Percentiles rank a stretch among this genome's conserved stretches.
Evolutionary conservation across 2,888 invertebrate species (phyloP).

Genomic region (Strigamia crassipes): DNA sequence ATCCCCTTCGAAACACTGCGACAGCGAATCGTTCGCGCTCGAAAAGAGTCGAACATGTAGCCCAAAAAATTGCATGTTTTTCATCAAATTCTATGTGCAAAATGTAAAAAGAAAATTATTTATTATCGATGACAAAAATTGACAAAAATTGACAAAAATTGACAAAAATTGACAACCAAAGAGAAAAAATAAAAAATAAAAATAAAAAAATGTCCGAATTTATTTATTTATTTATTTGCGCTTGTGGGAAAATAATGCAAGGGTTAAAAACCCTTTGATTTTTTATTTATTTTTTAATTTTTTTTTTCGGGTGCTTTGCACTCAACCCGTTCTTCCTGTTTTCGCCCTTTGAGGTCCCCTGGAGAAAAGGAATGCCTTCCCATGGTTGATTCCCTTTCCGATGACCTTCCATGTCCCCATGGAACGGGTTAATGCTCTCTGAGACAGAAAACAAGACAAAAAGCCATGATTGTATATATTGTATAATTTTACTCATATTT

Average conservation of each 20-base stretch:
- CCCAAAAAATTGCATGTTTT: background rate
- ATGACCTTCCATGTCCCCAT: conserved; percentile 40
- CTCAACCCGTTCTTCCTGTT: conserved; percentile 40
- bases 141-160: no score
- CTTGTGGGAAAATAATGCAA: background rate
- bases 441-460: background rate
- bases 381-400: conserved; percentile 37
- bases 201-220: background rate
- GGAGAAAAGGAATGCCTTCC: conserved; percentile 40
- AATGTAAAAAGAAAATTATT: background rate
- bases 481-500: background rate
- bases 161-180: no score
- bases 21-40: background rate
- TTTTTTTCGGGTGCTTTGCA: conserved; percentile 26
- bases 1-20: conserved; percentile 46
- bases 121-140: no score
- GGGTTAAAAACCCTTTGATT: conserved; percentile 3
- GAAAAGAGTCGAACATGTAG: conserved; percentile 12
- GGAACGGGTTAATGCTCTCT: conserved; percentile 24
- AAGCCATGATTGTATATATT: background rate
- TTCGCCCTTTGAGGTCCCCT: conserved; percentile 39
- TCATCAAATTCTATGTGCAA: no score
- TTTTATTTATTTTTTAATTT: background rate
- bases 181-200: background rate
- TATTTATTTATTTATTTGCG: background rate